Conservation (phyloP, 2,797 vertebrate species). For the Pachyuromys duprasi region DNA sequence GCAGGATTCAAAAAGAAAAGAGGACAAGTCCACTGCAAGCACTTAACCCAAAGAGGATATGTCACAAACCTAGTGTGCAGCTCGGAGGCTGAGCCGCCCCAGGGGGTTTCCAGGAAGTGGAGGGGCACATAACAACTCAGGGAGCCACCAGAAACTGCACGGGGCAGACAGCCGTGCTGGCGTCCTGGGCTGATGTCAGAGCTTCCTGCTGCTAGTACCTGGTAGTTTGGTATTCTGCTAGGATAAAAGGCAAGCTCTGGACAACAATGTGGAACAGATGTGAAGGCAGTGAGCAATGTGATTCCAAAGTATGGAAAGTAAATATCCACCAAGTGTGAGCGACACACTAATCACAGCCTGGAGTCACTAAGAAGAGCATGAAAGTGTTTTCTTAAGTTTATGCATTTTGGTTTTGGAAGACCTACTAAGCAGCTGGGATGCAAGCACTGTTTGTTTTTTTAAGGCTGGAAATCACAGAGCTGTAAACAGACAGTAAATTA, state of each 20-base stretch:
- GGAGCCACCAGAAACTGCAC: not conserved
- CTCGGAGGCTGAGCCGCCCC: not conserved
- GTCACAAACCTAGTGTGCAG: not conserved
- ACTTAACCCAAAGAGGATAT: not conserved
- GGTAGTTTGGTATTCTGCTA: not conserved
- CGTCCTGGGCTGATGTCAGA: not conserved
- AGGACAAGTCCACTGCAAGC: not conserved
- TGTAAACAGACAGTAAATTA: not conserved
- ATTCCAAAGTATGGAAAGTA: not conserved
- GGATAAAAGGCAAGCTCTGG: conserved; percentile 41
- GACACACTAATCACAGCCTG: not conserved
- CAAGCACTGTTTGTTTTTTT: not conserved
- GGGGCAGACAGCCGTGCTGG: not conserved
- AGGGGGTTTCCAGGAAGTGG: not conserved
- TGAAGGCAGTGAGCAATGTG: not conserved
- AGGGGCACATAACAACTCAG: not conserved
- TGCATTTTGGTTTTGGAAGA: not conserved
- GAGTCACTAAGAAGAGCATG: not conserved
- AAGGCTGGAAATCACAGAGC: not conserved
- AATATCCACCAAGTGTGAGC: not conserved
- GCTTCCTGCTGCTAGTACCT: not conserved
- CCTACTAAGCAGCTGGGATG: not conserved
- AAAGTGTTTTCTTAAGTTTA: not conserved
- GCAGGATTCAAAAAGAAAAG: not conserved
- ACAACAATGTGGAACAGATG: not conserved